Conservation (phyloP, 2,797 vertebrate genomes). For the Alcedo quadribrachys region DNA sequence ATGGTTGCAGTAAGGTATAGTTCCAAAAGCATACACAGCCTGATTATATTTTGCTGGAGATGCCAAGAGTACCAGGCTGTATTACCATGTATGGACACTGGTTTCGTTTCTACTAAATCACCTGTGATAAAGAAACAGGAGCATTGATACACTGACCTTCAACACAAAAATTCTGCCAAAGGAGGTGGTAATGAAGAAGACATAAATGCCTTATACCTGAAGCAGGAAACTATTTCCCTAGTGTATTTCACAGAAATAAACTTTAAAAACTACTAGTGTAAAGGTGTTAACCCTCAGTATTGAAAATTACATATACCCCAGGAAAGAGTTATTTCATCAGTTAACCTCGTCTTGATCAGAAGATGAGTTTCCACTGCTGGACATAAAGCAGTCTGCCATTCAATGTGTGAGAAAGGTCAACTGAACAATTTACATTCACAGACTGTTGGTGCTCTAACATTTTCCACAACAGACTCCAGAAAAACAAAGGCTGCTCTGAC, state of each 20-base stretch:
- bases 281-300: not conserved
- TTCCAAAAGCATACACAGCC: not conserved
- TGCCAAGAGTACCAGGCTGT: not conserved
- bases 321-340: not conserved
- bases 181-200: not conserved
- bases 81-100: not conserved
- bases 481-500: not conserved
- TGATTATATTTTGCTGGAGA: not conserved
- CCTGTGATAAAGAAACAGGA: not conserved
- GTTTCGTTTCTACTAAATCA: slow-evolving; percentile 12
- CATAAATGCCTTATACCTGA: not conserved
- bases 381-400: not conserved
- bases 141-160: not conserved
- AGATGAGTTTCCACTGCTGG: not conserved
- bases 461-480: not conserved
- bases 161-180: not conserved
- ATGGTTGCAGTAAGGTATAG: not conserved
- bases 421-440: slow-evolving; percentile 14
- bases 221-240: not conserved
- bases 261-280: not conserved
- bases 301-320: not conserved
- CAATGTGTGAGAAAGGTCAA: slow-evolving; percentile 13
- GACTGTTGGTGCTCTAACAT: not conserved
- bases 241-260: not conserved
- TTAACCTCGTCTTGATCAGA: not conserved